Evolutionary conservation across 2,113 vertebrate genomes (phyloP), one percentile per base, ranked within the genome.

Genomic region (Ivindomyrus marchei): DNA sequence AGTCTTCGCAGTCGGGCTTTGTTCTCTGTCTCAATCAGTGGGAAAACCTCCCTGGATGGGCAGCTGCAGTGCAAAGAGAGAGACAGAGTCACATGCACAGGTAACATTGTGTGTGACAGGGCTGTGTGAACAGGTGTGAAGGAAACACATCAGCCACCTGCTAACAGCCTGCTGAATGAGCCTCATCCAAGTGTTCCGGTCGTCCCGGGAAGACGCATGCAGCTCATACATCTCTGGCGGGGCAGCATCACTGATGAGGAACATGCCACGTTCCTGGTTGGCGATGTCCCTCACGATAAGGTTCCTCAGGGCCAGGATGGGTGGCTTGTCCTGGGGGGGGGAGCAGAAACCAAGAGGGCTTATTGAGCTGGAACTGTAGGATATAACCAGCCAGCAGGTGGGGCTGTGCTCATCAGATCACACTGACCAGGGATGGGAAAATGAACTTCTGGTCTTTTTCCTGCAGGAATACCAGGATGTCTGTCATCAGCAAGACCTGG

Each of bases 191-290:
- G 95, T 91, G 91, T 95, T 97, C 49, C 97, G 96, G 92, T 98
- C 97, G 0, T 99, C 98, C 0, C 96, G 96, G 39, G 97, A 97
- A 0, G 97, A 95, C 0, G 97, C 95, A 17, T 98, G 97, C 11
- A 99, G 95, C 94, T 99, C 98, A 0, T 99, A 99, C 98, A 99
- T 99, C 94, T 98, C 97, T 0, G 98, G 97, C 0, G 97, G 97
- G 0, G 94, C 94, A 0, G 95, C 94, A 85, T 96, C 96, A 0
- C 96, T 97, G 52, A 99, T 97, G 50, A 99, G 96, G 94, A 98
- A 99, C 96, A 99, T 96, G 9, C 98, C 98, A 91, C 97, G 96
- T 91, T 98, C 98, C 94, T 98, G 97, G 94, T 97, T 99, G 92
- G 98, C 98, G 4, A 98, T 98, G 89, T 99, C 97, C 49, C 98